Evolutionary conservation across 2,888 invertebrate species (phyloP), one percentile per base, ranked within the genome.

Genomic region (Caenorhabditis sp.): DNA sequence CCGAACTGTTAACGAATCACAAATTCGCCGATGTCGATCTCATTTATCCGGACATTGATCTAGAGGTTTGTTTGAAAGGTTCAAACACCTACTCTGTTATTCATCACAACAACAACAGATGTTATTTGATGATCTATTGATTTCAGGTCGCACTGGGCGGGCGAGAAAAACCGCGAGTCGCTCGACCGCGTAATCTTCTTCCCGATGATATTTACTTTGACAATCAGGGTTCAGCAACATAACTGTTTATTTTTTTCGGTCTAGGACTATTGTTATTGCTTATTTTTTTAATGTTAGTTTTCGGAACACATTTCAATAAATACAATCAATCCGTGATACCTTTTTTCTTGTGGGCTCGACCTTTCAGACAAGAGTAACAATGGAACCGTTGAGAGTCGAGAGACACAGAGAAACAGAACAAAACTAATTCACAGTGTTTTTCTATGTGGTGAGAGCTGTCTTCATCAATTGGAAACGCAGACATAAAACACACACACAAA

Each of bases 161-260:
- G 17, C 66, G 83, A 10, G 73, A 81, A 58, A 81, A 81, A 65
- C 81, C 81, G 58, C 69, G 76, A 36, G 64, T 75, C 27, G 72
- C 76, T 8, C 78, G 82, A 53, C 86, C 86, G 10, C 71, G 85
- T 12, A 78, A 84, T 43, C 70, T 86, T 19, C 83, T 83, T 62
- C 86, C 86, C 21, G 84, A 83, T 43, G 81, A 83, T 26, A 78
- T 84, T 51, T 86, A 86, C 69, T 86, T 86, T 63, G 84, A 86
- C 69, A 86, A 86, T 64, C 86, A 86, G 58, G 80, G 79, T 49
- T 80, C 82, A 3, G 82, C 82, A 5, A 81, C 80, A 12, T 82
- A 27, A 65, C 3, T 49, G 4, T 24, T 23, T 14, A n/a, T 26
- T 10, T 26, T n/a, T 23, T 26, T 10, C 43, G 14, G n/a, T 49